These are phyloP conservation scores for Tetramorium simillimum DNA, from an alignment of 1,140 invertebrate species.

Conservation along the genomic window DNA sequence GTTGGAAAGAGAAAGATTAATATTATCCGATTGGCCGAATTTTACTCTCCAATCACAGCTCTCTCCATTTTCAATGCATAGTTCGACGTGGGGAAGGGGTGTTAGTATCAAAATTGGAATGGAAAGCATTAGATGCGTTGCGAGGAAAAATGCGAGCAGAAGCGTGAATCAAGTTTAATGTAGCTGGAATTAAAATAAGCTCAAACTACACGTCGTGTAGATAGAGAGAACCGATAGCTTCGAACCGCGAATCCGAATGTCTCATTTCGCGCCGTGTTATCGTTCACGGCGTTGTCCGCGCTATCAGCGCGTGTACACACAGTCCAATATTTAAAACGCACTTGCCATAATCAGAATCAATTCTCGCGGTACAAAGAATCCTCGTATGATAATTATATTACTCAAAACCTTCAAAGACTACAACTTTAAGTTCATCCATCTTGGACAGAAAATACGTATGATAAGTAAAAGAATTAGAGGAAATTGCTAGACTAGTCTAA, in stretches of 20 bases:
- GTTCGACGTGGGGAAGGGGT: neutral
- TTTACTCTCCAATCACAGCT: neutral
- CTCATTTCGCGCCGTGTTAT: neutral
- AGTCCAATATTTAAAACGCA: conserved; percentile 16
- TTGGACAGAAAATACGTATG: neutral
- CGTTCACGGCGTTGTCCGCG: neutral
- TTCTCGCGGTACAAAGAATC: neutral
- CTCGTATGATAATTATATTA: neutral
- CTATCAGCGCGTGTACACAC: neutral
- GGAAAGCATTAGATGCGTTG: neutral
- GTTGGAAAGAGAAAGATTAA: neutral
- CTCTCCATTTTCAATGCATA: neutral
- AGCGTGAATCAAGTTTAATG: neutral
- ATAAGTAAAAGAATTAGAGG: neutral
- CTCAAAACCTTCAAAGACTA: neutral
- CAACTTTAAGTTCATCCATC: neutral
- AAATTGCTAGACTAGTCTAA: neutral
- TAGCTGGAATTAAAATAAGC: neutral
- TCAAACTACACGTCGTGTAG: neutral
- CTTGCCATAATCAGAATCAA: neutral
- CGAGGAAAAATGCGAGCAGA: neutral
- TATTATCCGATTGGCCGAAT: neutral
- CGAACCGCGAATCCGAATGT: neutral
- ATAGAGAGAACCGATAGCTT: neutral
- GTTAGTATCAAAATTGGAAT: no score